Percentiles rank a stretch among this genome's conserved stretches.
Conservation (phyloP, 2,888 invertebrate genomes). For the Hypercompe scribonia region DNA sequence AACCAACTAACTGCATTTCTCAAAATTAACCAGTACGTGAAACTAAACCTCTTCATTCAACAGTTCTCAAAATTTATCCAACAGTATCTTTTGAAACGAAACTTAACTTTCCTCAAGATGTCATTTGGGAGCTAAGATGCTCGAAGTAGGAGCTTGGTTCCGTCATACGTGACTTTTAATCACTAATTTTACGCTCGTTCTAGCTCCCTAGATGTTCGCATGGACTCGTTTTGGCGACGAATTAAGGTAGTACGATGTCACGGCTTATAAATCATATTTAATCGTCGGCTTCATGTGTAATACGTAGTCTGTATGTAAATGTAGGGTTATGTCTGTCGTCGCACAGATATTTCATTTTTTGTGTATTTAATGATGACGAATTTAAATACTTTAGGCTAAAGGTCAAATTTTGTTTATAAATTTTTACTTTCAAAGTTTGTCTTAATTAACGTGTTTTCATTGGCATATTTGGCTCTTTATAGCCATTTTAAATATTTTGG, state of each 20-base stretch:
- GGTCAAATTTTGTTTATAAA: slow-evolving; percentile 9
- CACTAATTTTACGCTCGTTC: slow-evolving; percentile 82
- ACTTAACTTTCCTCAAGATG: slow-evolving; percentile 39
- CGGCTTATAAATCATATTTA: slow-evolving; percentile 79
- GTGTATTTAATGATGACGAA: slow-evolving; percentile 45
- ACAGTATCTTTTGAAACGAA: slow-evolving; percentile 27
- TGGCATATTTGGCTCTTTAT: not conserved
- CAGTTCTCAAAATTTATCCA: slow-evolving; percentile 35
- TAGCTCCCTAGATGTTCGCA: slow-evolving; percentile 71
- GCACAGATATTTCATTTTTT: slow-evolving; percentile 49
- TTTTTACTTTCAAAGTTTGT: not conserved
- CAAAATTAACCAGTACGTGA: not conserved
- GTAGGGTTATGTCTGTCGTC: slow-evolving; percentile 45
- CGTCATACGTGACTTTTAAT: slow-evolving; percentile 78
- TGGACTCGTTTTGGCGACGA: slow-evolving; percentile 56
- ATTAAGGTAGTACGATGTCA: slow-evolving; percentile 68
- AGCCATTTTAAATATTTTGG: not conserved
- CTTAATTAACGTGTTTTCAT: not conserved
- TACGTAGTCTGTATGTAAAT: slow-evolving; percentile 55
- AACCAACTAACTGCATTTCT: not conserved
- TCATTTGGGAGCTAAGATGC: slow-evolving; percentile 55
- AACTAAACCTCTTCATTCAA: not conserved
- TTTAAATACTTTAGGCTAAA: slow-evolving; percentile 23
- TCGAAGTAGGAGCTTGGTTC: slow-evolving; percentile 58
- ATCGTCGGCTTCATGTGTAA: slow-evolving; percentile 65